Evolutionary conservation across 2,888 invertebrate species (phyloP).

Genomic region (Blastobasis lacticolella): DNA sequence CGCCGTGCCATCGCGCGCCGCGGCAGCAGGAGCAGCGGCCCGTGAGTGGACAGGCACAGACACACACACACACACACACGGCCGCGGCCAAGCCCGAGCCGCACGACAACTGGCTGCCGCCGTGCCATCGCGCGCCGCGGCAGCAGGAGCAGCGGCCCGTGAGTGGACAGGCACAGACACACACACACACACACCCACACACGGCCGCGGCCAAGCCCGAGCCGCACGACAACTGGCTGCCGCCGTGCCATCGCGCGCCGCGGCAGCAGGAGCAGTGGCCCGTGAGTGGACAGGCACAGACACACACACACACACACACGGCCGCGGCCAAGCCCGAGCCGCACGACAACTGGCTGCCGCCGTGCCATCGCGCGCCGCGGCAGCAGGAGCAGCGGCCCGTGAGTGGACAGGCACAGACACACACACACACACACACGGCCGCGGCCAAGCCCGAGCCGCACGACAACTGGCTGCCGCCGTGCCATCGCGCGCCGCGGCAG

Average conservation of each 20-base stretch:
- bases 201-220: conserved; percentile 99
- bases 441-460: conserved; percentile 99
- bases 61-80: conserved; percentile 31
- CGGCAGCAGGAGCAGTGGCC: too few species aligned
- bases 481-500: conserved; percentile 90
- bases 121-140: conserved; percentile 92
- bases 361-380: conserved; percentile 92
- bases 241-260: conserved; percentile 93
- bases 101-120: conserved; percentile 99
- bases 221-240: conserved; percentile 99
- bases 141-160: too few species aligned
- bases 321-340: conserved; percentile 99
- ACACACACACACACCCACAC: too few species aligned
- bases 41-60: too few species aligned
- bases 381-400: too few species aligned
- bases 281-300: too few species aligned
- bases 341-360: conserved; percentile 99
- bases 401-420: too few species aligned
- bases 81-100: conserved; percentile 99
- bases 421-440: too few species aligned
- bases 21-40: too few species aligned
- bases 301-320: too few species aligned
- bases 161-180: too few species aligned
- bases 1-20: conserved; percentile 93
- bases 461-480: conserved; percentile 99